Conservation (phyloP, 2,797 vertebrate species). For the Tiaroga cobitis region DNA sequence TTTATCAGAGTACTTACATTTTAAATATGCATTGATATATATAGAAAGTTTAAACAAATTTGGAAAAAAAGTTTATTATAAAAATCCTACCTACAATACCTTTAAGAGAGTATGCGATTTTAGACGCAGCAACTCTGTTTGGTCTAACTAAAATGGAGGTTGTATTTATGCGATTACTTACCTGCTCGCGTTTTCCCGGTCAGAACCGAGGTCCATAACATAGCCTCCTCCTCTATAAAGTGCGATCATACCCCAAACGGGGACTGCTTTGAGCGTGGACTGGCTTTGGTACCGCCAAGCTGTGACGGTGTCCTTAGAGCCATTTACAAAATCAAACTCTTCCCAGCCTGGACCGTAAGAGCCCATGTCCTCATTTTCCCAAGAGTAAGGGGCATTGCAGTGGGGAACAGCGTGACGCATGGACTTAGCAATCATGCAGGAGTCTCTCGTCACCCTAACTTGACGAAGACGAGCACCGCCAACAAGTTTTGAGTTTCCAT, state of each 20-base stretch:
- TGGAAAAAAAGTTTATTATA: too few species aligned
- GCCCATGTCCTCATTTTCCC: constrained; percentile 85
- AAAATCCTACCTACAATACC: too few species aligned
- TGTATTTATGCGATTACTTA: constrained; percentile 60
- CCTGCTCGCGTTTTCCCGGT: constrained; percentile 82
- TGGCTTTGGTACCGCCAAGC: constrained; percentile 89
- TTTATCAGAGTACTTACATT: too few species aligned
- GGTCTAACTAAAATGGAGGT: not conserved
- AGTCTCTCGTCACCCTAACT: constrained; percentile 84
- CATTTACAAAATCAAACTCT: constrained; percentile 59
- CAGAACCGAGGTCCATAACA: constrained; percentile 82
- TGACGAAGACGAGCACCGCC: constrained; percentile 90
- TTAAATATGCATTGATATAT: too few species aligned
- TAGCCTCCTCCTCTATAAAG: constrained; percentile 92
- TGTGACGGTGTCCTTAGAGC: constrained; percentile 65
- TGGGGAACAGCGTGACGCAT: constrained; percentile 72
- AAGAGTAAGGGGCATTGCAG: constrained; percentile 84
- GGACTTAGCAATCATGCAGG: constrained; percentile 75
- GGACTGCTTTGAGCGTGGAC: constrained; percentile 76
- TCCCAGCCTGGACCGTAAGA: constrained; percentile 86
- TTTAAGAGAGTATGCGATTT: not conserved
- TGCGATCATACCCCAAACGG: constrained; percentile 85
- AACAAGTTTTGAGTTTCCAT: constrained; percentile 93
- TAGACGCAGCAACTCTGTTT: not conserved
- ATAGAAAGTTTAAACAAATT: too few species aligned